Evolutionary conservation across 92 coral and sea anemone genomes (phyloP).

Genomic region (Virgularia gustaviana): DNA sequence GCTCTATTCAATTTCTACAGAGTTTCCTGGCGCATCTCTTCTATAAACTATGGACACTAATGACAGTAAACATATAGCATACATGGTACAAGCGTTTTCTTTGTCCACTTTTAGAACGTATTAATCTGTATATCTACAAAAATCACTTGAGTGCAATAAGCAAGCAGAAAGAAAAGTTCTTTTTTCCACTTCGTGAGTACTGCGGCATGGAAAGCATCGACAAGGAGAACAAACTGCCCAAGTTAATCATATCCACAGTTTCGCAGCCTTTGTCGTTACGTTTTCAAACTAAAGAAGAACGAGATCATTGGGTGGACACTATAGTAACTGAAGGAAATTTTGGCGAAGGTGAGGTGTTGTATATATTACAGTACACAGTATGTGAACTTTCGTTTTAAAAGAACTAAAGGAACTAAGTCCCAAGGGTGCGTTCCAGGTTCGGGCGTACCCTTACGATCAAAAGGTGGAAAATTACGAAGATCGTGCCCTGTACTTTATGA

Average conservation of each 20-base stretch:
- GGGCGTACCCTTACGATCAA: background rate
- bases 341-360: constrained; percentile 73
- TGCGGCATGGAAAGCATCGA: constrained; percentile 81
- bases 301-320: constrained; percentile 76
- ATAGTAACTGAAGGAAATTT: constrained; percentile 65
- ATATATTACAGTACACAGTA: background rate
- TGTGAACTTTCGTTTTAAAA: background rate
- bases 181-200: constrained; percentile 71
- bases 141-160: constrained; percentile 69
- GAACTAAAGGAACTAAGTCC: background rate
- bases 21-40: no score
- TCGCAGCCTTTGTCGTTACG: constrained; percentile 75
- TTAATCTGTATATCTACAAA: constrained; percentile 76
- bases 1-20: no score
- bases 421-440: no score
- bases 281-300: constrained; percentile 75
- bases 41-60: no score
- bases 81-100: no score
- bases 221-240: constrained; percentile 78
- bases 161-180: constrained; percentile 82
- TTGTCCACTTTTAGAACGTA: constrained; percentile 58
- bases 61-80: no score
- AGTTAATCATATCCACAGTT: constrained; percentile 71
- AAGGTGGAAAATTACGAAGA: background rate
- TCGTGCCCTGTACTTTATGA: no score